Conservation (phyloP, 2,888 invertebrate genomes). For the Sepiola atlantica region DNA sequence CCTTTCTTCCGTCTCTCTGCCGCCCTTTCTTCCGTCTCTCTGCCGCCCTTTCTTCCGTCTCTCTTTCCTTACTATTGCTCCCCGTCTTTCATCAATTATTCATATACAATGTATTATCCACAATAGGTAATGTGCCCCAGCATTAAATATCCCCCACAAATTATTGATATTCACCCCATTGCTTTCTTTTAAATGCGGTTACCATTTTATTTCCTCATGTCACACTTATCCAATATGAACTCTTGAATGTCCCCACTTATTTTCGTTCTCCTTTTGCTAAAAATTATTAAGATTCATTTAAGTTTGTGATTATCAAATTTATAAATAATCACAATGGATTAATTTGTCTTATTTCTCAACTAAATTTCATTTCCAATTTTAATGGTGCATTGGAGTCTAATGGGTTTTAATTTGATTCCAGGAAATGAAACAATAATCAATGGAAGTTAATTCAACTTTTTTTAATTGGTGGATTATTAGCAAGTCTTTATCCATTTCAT, state of each 20-base stretch:
- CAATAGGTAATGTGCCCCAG: too few relatives aligned
- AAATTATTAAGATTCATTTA: not conserved
- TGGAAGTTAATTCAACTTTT: not conserved
- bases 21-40: too few relatives aligned
- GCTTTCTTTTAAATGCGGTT: not conserved
- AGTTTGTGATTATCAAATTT: not conserved
- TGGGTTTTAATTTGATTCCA: not conserved
- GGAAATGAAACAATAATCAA: constrained; percentile 4
- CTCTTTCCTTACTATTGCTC: too few relatives aligned
- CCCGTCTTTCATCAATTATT: too few relatives aligned
- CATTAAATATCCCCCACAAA: too few relatives aligned
- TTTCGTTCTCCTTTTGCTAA: not conserved
- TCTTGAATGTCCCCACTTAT: not conserved
- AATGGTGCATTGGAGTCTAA: not conserved
- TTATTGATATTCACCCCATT: too few relatives aligned
- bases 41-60: too few relatives aligned
- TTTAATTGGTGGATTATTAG: not conserved
- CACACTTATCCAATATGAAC: not conserved
- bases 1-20: too few relatives aligned
- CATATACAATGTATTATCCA: too few relatives aligned
- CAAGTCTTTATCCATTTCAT: too few relatives aligned
- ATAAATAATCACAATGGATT: not conserved
- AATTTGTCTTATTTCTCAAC: not conserved
- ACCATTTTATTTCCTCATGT: not conserved
- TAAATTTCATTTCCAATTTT: not conserved